phyloP scores from a whole-genome alignment of 2,888 invertebrate genomes.

The Parasteatoda lunata region DNA sequence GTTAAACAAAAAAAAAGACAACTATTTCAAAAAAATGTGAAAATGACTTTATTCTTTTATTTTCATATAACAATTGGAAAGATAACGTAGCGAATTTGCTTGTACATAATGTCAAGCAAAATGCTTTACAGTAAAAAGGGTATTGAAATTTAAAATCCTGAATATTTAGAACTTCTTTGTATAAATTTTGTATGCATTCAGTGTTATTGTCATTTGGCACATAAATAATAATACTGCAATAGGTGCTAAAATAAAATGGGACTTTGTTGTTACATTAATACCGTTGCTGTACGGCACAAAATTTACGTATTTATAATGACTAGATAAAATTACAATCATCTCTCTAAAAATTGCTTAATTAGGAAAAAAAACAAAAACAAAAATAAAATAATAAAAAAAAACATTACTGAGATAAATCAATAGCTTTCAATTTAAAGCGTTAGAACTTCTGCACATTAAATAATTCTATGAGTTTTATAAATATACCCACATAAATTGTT shows the following conservation, averaged over 20 bases:
- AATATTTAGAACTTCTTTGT: constrained; percentile 28
- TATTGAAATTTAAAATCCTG: constrained; percentile 48
- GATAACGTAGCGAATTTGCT: constrained; percentile 39
- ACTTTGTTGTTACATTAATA: background rate
- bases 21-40: constrained; percentile 48
- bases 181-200: background rate
- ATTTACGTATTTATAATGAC: background rate
- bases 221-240: constrained; percentile 25
- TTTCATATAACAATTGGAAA: constrained; percentile 60
- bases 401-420: background rate
- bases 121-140: constrained; percentile 51
- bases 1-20: constrained; percentile 5
- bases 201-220: constrained; percentile 35
- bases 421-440: no score
- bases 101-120: constrained; percentile 5
- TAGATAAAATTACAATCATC: background rate
- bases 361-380: background rate
- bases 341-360: background rate
- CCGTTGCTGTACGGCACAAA: no score
- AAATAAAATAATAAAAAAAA: background rate
- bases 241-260: background rate
- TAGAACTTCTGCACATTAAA: no score
- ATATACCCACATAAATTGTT: no score
- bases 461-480: no score
- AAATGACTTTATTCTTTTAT: constrained; percentile 52